These are phyloP conservation scores for Aegithalos caudatus DNA, from an alignment of 2,113 vertebrate genomes.

Conservation along the genomic window DNA sequence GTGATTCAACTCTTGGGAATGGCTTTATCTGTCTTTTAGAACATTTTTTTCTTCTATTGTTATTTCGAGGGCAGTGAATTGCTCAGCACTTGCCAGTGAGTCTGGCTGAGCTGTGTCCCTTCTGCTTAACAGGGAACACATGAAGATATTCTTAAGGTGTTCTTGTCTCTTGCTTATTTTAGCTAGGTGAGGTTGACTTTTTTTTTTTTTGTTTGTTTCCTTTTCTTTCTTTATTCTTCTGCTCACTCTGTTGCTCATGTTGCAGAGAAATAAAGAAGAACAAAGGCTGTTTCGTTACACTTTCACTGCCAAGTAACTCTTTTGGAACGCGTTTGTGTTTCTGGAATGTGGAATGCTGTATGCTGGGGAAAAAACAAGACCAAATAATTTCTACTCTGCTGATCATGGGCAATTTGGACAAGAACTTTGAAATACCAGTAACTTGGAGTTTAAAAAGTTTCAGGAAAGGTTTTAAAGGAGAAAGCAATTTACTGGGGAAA, in stretches of 20 bases:
- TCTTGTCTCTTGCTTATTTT: not conserved
- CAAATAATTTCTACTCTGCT: not conserved
- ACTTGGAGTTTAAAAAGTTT: not conserved
- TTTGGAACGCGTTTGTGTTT: not conserved
- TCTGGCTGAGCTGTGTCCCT: not conserved
- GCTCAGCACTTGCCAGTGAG: not conserved
- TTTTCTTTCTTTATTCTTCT: fast-evolving
- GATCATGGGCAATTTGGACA: not conserved
- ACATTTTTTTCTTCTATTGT: not conserved
- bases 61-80: not conserved
- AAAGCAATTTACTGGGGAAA: not conserved
- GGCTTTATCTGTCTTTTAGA: not conserved
- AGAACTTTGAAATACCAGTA: not conserved
- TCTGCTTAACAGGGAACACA: not conserved
- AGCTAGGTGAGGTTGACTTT: not conserved
- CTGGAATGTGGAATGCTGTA: not conserved
- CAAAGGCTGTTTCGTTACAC: not conserved
- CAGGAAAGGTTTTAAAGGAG: not conserved
- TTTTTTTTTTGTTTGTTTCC: too few species aligned
- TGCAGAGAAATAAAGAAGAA: not conserved
- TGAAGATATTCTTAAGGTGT: not conserved
- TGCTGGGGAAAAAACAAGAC: not conserved
- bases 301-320: not conserved
- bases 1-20: not conserved
- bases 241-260: not conserved